Base-by-base conservation (phyloP, 2,797 vertebrate genomes). In the Enteromius radiatus region DNA sequence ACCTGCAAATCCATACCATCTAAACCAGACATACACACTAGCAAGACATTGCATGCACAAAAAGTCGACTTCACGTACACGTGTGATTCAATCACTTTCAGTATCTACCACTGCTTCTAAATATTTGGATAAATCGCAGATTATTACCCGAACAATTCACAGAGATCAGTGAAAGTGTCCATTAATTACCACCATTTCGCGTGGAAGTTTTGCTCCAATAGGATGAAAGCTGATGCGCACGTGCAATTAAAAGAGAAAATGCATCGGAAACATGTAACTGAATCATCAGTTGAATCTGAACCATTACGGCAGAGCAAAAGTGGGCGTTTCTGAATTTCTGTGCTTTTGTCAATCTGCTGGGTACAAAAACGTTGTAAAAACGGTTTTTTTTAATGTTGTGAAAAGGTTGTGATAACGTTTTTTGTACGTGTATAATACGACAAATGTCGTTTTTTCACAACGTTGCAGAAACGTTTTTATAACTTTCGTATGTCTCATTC, bases 121-220 rank as follows among this genome's bases (percentile, higher is more conserved):
- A 3, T 21, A 52, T 75, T 12, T n/a, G 17, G 10, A 28, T 17
- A 21, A 6, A 67, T 4, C 0, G 12, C 11, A 28, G 1, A 21
- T 6, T 54, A 47, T 89, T 90, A 94, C 93, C 93, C 88, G 79
- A 91, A 91, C 9, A 89, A 90, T 21, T 21, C 76, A 86, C 94
- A 94, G 61, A 92, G 90, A 17, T 90, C 82, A 41, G 67, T 47
- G 68, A 88, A 93, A 11, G 28, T 33, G 10, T 93, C 90, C 92
- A 93, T 93, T n/a, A 8, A 10, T 23, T 31, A 49, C 6, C 6
- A 15, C 33, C 21, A 74, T 56, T 54, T 36, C 21, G 14, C 56
- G 21, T 9, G 19, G 3, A 12, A 3, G 0, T 12, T n/a, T 28
- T 36, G n/a, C 17, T 17, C 31, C 23, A 28, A 33, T 15, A 10